Evolutionary conservation across 2,113 vertebrate genomes (phyloP).

Genomic region (Martes martes): DNA sequence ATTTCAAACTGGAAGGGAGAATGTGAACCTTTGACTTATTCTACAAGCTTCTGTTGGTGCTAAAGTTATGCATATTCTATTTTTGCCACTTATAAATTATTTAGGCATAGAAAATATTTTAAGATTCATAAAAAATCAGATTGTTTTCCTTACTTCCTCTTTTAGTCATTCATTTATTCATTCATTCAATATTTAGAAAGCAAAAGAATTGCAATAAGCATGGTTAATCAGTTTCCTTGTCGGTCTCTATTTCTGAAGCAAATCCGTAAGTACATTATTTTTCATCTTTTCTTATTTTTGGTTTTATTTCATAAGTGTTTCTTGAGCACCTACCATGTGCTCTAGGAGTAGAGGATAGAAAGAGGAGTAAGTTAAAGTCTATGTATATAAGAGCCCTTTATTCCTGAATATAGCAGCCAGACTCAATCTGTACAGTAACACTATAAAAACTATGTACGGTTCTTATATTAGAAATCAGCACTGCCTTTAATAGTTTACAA

Average conservation of each 20-base stretch:
- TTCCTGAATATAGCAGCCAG: background rate
- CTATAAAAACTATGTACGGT: background rate
- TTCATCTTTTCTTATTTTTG: conserved; percentile 28
- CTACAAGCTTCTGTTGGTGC: background rate
- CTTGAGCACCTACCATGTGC: background rate
- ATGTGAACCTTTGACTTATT: background rate
- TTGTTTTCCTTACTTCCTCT: background rate
- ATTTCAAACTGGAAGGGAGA: background rate
- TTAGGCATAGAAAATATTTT: background rate
- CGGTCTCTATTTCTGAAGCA: background rate
- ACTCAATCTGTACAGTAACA: background rate
- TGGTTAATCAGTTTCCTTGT: background rate
- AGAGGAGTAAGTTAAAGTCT: background rate
- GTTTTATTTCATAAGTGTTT: background rate
- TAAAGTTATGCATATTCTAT: background rate
- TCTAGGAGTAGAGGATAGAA: background rate
- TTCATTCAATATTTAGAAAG: conserved; percentile 22
- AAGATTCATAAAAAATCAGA: background rate
- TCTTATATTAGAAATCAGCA: background rate
- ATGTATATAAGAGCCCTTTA: background rate
- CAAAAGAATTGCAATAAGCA: background rate
- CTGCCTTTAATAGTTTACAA: background rate
- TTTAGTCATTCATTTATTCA: background rate
- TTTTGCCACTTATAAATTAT: background rate
- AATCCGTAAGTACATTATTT: background rate